A percentile compares a stretch with the other conserved stretches of the same genome.
These are phyloP conservation scores for Leptinotarsa juncta DNA, from an alignment of 2,888 invertebrate species.

Conservation along the genomic window DNA sequence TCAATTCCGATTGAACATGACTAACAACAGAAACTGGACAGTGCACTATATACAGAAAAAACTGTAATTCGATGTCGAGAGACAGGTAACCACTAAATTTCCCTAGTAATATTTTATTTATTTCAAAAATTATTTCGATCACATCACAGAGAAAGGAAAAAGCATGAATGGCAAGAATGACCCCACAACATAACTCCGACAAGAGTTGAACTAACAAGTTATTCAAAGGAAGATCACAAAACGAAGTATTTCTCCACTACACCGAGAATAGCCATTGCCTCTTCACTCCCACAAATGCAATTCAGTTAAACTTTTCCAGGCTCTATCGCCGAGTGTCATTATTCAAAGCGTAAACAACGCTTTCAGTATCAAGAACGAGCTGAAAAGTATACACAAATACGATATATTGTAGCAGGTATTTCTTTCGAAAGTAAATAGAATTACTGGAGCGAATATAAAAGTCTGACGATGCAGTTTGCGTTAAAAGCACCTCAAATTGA, in stretches of 20 bases:
- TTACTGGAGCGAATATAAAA: conserved; percentile 24
- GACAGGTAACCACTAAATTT: too few species aligned
- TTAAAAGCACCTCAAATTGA: conserved; percentile 30
- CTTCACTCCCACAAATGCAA: not conserved
- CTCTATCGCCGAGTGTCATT: not conserved
- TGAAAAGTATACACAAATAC: conserved; percentile 11
- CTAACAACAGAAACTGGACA: too few species aligned
- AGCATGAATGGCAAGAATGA: too few species aligned
- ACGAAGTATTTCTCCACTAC: not conserved
- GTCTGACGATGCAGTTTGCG: conserved; percentile 27
- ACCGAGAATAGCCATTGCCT: not conserved
- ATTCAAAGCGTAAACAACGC: conserved; percentile 9
- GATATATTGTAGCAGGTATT: conserved; percentile 3
- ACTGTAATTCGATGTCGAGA: too few species aligned
- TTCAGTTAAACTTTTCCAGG: not conserved
- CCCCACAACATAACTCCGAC: too few species aligned
- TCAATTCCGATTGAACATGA: too few species aligned
- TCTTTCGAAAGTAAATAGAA: conserved; percentile 20
- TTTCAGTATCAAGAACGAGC: conserved; percentile 8
- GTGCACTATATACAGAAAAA: too few species aligned
- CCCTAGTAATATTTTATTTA: too few species aligned
- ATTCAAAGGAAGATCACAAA: too few species aligned
- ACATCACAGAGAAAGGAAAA: too few species aligned
- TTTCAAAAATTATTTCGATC: too few species aligned
- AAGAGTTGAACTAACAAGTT: too few species aligned